Conservation (phyloP, 2,113 vertebrate species). For the Syngnathoides biaculeatus region DNA sequence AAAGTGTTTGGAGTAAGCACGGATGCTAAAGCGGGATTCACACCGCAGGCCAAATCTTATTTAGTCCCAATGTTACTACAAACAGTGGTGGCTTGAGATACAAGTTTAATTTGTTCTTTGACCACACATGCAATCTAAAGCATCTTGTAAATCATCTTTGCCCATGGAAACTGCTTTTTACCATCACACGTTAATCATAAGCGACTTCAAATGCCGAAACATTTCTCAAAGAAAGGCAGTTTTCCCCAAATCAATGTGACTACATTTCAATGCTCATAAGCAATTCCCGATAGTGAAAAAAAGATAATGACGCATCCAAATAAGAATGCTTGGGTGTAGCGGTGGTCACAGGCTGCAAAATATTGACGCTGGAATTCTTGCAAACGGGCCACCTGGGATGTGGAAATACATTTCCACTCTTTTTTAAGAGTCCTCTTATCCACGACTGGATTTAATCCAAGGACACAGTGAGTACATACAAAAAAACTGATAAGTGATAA, state of each 20-base stretch:
- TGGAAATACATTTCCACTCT: conserved; percentile 8
- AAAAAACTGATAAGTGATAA: conserved; percentile 7
- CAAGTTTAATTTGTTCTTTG: too few relatives aligned
- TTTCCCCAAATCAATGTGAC: too few relatives aligned
- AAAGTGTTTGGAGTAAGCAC: background rate
- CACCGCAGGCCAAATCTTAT: background rate
- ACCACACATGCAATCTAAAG: too few relatives aligned
- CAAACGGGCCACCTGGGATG: background rate
- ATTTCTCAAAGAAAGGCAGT: too few relatives aligned
- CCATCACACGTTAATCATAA: background rate
- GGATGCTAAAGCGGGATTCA: background rate
- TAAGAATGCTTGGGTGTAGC: background rate
- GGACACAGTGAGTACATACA: conserved; percentile 23
- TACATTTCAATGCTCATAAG: too few relatives aligned
- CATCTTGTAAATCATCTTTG: too few relatives aligned
- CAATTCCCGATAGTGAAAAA: too few relatives aligned
- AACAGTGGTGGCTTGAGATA: too few relatives aligned
- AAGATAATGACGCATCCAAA: background rate
- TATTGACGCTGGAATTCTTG: background rate
- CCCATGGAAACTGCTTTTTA: too few relatives aligned
- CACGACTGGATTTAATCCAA: conserved; percentile 23
- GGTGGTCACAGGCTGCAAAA: background rate
- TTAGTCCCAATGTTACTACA: background rate
- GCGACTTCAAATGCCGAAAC: background rate
- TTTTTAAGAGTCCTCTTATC: conserved; percentile 16